These are phyloP conservation scores for Erythrocercus mccallii DNA, from an alignment of 2,113 vertebrate species.

Conservation along the genomic window DNA sequence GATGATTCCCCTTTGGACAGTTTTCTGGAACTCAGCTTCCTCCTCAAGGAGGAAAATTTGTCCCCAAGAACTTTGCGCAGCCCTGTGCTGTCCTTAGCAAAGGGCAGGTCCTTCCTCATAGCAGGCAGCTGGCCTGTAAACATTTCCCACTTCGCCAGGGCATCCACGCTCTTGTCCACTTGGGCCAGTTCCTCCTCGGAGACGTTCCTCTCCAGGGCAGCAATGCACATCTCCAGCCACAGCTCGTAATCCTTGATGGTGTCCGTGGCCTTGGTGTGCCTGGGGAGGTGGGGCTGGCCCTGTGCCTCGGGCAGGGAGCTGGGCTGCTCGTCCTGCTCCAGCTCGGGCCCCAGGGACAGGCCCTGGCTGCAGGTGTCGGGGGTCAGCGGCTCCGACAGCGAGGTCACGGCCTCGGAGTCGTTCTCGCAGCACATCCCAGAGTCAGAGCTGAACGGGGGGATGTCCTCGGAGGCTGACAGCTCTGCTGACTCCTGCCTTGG, in stretches of 20 bases:
- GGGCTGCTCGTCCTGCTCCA: slow-evolving; percentile 45
- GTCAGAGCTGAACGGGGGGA: slow-evolving; percentile 47
- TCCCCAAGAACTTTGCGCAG: slow-evolving; percentile 68
- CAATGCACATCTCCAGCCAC: slow-evolving; percentile 71
- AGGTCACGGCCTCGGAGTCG: slow-evolving; percentile 50
- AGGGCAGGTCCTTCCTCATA: slow-evolving; percentile 41
- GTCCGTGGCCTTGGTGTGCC: neutral
- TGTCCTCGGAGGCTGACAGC: slow-evolving; percentile 13
- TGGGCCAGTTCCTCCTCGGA: slow-evolving; percentile 66
- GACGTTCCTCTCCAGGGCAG: slow-evolving; percentile 65
- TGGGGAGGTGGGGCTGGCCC: neutral
- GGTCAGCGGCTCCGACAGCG: slow-evolving; percentile 54
- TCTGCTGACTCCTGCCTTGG: slow-evolving; percentile 24
- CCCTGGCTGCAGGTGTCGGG: slow-evolving; percentile 49
- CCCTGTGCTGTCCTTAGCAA: slow-evolving; percentile 14
- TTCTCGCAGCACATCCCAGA: slow-evolving; percentile 71
- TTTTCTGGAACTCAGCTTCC: slow-evolving; percentile 65
- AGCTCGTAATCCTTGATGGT: slow-evolving; percentile 52
- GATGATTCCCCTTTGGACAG: slow-evolving; percentile 42
- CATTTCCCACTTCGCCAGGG: slow-evolving; percentile 68
- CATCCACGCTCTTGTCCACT: slow-evolving; percentile 61
- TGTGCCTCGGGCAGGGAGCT: neutral
- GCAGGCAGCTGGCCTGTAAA: slow-evolving; percentile 63
- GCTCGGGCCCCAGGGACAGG: slow-evolving; percentile 24
- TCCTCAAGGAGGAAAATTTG: slow-evolving; percentile 68